A percentile compares a stretch with the other conserved stretches of the same genome.
Conservation (phyloP, 2,797 vertebrate genomes). For the Enoplosus armatus region DNA sequence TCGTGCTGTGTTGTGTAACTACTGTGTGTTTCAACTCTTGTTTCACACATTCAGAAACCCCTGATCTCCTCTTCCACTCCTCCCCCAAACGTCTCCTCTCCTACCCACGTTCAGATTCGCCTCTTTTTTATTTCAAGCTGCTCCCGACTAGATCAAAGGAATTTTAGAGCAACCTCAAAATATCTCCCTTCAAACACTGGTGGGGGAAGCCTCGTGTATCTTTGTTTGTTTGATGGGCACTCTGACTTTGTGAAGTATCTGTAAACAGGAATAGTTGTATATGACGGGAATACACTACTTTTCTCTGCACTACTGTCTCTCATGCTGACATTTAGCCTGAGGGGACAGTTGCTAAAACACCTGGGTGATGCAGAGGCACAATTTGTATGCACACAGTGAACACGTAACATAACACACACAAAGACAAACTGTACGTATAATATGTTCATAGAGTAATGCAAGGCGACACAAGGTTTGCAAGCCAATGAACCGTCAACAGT, state of each 20-base stretch:
- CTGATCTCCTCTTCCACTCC: conserved; percentile 37
- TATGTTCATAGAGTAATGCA: conserved; percentile 12
- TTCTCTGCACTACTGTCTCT: conserved; percentile 32
- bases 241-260: conserved; percentile 40
- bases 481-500: neutral
- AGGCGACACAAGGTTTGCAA: neutral
- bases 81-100: conserved; percentile 28
- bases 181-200: conserved; percentile 64
- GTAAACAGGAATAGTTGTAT: conserved; percentile 42
- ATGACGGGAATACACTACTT: conserved; percentile 47
- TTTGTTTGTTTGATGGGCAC: conserved; percentile 59
- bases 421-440: neutral
- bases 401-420: conserved; percentile 3
- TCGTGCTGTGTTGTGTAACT: conserved; percentile 41
- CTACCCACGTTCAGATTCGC: conserved; percentile 38
- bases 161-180: conserved; percentile 75
- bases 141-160: conserved; percentile 73
- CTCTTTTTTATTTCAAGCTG: conserved; percentile 50
- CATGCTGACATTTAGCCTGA: conserved; percentile 53
- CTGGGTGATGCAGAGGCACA: conserved; percentile 31
- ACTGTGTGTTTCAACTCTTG: conserved; percentile 13
- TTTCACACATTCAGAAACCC: conserved; percentile 45
- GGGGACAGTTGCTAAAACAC: conserved; percentile 57
- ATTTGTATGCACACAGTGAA: conserved; percentile 38
- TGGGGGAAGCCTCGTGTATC: conserved; percentile 47